Percentiles rank a stretch among this genome's conserved stretches.
Conservation (phyloP, 2,797 vertebrate species). For the Bradypodion pumilum region DNA sequence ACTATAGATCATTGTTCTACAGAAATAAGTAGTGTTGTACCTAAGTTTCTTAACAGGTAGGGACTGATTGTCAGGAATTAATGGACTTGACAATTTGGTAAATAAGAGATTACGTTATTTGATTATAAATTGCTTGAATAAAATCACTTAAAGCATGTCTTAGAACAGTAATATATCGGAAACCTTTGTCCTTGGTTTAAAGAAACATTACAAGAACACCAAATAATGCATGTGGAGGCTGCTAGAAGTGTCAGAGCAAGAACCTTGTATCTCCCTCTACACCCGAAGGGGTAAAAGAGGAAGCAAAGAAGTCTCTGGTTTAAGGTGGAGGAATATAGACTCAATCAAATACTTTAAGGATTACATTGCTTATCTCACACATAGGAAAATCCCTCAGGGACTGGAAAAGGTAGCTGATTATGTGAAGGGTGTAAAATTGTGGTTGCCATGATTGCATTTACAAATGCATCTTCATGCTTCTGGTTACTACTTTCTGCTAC, state of each 20-base stretch:
- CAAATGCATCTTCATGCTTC: not conserved
- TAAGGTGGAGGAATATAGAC: not conserved
- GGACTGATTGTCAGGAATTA: not conserved
- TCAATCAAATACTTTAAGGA: no score
- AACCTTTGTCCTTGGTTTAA: not conserved
- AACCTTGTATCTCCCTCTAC: no score
- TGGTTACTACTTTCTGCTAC: not conserved
- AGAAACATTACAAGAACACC: no score
- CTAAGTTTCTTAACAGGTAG: not conserved
- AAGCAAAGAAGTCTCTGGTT: no score
- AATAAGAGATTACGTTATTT: not conserved
- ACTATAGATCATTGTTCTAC: not conserved
- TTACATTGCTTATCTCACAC: not conserved
- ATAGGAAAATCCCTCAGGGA: no score
- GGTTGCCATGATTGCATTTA: not conserved
- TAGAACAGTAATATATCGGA: not conserved
- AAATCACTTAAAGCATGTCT: not conserved
- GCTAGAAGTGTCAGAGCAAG: no score
- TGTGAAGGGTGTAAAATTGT: not conserved
- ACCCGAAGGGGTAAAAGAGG: no score
- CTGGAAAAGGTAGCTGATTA: not conserved
- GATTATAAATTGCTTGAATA: not conserved
- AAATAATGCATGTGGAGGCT: no score
- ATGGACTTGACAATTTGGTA: not conserved
- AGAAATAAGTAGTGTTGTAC: not conserved